phyloP scores from a whole-genome alignment of 2,113 vertebrate species.

The Rhinoptilus africanus region DNA sequence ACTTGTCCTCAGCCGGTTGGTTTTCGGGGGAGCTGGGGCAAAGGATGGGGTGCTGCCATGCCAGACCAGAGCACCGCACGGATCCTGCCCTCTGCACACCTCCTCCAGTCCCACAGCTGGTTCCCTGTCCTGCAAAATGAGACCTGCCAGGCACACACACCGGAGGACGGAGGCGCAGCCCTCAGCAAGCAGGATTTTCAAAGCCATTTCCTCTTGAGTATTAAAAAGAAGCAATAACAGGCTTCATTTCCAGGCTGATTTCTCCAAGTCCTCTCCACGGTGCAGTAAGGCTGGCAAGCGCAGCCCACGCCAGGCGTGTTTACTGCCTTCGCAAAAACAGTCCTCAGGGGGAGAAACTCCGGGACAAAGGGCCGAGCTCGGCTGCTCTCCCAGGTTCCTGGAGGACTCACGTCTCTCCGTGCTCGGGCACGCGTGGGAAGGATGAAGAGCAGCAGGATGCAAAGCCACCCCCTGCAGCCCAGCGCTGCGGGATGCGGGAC shows the following conservation, averaged over 20 bases:
- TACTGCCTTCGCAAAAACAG: background rate
- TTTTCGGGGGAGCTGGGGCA: background rate
- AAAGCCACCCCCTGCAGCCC: background rate
- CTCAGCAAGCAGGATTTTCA: background rate
- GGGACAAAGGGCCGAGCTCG: fast-evolving
- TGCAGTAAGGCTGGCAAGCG: background rate
- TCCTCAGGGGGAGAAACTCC: background rate
- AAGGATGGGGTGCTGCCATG: fast-evolving
- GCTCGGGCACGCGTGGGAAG: fast-evolving
- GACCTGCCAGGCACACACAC: background rate
- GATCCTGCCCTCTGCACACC: background rate
- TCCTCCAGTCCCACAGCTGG: background rate
- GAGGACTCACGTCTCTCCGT: fast-evolving
- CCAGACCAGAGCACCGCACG: fast-evolving
- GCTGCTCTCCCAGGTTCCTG: background rate
- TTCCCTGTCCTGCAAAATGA: background rate
- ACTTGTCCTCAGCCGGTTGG: background rate
- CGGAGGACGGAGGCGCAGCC: background rate
- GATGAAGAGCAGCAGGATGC: background rate
- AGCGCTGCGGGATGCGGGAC: fast-evolving
- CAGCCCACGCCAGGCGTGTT: background rate
- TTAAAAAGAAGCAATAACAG: background rate
- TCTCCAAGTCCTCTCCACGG: background rate
- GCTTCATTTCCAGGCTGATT: background rate
- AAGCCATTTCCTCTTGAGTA: background rate